Percentiles rank a stretch among this genome's conserved stretches.
phyloP scores from a whole-genome alignment of 2,113 vertebrate species.

The Rhinichthys klamathensis region DNA sequence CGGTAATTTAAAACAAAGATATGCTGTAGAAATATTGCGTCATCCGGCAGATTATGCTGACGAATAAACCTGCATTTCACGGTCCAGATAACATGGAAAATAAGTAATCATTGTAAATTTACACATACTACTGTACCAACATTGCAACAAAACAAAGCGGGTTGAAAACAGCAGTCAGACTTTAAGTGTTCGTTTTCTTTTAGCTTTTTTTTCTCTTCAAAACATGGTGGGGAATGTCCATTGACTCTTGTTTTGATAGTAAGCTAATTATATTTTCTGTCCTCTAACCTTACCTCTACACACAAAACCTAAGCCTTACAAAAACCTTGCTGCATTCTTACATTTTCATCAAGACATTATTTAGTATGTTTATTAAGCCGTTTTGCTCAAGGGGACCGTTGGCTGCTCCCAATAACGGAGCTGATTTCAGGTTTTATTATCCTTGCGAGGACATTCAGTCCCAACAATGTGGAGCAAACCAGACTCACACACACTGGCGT shows the following conservation, averaged over 20 bases:
- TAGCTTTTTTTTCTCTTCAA: background rate
- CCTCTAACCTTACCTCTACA: background rate
- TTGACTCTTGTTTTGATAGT: background rate
- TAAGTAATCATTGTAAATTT: too few relatives aligned
- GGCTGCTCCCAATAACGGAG: background rate
- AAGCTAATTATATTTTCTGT: background rate
- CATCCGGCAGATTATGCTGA: too few relatives aligned
- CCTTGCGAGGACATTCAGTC: slow-evolving; percentile 1
- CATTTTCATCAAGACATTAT: slow-evolving; percentile 24
- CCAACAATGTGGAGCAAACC: slow-evolving; percentile 18
- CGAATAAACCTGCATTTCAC: too few relatives aligned
- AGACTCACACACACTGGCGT: background rate
- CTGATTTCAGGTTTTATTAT: slow-evolving; percentile 14
- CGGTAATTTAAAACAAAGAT: too few relatives aligned
- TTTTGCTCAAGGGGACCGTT: background rate
- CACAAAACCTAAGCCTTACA: background rate
- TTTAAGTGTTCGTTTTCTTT: background rate
- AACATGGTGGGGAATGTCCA: background rate
- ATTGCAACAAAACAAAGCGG: too few relatives aligned
- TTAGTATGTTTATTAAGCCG: slow-evolving; percentile 20
- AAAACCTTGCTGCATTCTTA: background rate
- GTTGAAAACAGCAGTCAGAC: too few relatives aligned
- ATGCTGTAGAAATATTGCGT: too few relatives aligned
- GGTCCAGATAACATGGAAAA: too few relatives aligned
- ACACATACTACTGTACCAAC: too few relatives aligned